Evolutionary conservation across 30 jellyfish, hydroid and myxozoan species (phyloP), one percentile per base, ranked within the genome.

Genomic region (Aurelia aurita): DNA sequence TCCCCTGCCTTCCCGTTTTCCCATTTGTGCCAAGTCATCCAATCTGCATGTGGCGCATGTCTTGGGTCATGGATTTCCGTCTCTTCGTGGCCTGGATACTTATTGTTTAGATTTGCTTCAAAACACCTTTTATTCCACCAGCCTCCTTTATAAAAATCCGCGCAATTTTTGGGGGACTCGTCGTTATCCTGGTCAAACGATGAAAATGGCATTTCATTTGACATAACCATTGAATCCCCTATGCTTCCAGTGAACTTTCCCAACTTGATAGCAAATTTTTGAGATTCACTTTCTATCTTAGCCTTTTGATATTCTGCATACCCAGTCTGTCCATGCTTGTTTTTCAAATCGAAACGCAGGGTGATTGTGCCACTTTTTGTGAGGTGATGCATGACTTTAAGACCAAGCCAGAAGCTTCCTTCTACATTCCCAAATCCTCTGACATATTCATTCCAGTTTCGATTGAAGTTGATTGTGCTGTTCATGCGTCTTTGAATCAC

Each of bases 41-140:
- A 55, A 22, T 55, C 67, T 55, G 67, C 67, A 55, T 55, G 13
- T 5, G 10, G 25, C 14, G 26, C 67, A 55, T 55, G 47, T 35
- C 13, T 26, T 5, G 11, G 12, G 1, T 55, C 32, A 4, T 0
- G 10, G 14, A 22, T 55, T 55, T n/a, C 29, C 14, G 67, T 64
- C 23, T 21, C 51, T 64, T 21, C 46, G 10, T 16, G 14, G 46
- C 46, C 46, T 22, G 76, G 76, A 19, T 64, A 64, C 35, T 18
- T 18, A 22, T 64, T 64, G 29, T 64, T 64, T 16, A 64, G 76
- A 26, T 23, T 64, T 10, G 76, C 76, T 4, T 18, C 10, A 64
- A 23, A 64, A 31, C 76, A 64, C 8, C 3, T 22, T 0, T 64
- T 64, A 28, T 64, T 9, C 76, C 76, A 64, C 76, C 76, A 64